Evolutionary conservation across 2,888 invertebrate species (phyloP), one percentile per base, ranked within the genome.

Genomic region (Drosophila paramelanica): DNA sequence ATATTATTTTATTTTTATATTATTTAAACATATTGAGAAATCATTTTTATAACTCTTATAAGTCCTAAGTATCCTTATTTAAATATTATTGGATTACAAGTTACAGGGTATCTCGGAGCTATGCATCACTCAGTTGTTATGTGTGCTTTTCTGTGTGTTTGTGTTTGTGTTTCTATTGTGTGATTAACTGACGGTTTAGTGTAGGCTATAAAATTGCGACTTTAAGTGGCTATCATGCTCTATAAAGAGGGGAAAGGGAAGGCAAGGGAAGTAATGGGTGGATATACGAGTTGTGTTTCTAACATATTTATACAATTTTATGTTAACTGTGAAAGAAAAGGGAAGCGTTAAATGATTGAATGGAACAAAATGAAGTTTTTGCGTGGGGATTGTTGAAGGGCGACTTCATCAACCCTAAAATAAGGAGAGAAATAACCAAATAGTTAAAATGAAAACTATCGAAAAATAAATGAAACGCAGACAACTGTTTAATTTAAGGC

Each of bases 141-240:
- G 1, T 66, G 27, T 43, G 46, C 23, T 20, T 14, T 25, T 57
- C 10, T 31, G 57, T 60, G 41, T 49, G 38, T 46, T 27, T 56
- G 25, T 36, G 31, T 17, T 17, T 53, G 60, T 60, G 46, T 56
- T 57, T 62, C 52, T 17, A 20, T 61, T 60, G 49, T 67, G 50
- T 67, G 60, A 53, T 75, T 81, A 85, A 85, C 77, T 46, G 66
- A 49, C 52, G 68, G 70, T 66, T 81, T 85, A 85, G 67, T 81
- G 69, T 62, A 52, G 47, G 72, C 62, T 57, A 80, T 84, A 79
- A 81, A 77, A 67, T 65, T 57, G 23, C 50, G 55, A 39, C 45
- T 64, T 77, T 73, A 66, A 69, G 71, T 72, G 50, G 53, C 69
- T 59, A 72, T 58, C 62, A 49, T 66, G 65, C 36, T 70, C 20